Evolutionary conservation across 1,140 invertebrate species (phyloP).

Genomic region (Eurosta solidaginis): DNA sequence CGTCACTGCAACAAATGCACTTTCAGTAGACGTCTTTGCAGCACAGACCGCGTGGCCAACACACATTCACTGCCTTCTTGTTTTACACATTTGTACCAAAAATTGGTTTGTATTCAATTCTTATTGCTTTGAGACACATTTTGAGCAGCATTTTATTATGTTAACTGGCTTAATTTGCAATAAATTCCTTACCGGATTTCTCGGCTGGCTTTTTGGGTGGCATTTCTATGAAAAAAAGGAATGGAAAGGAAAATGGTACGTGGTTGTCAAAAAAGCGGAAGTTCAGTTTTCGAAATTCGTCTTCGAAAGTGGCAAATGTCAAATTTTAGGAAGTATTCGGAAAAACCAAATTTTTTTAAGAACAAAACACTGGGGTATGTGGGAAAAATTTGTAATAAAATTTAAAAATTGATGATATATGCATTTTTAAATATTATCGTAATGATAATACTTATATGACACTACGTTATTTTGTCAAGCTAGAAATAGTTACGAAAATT

Average conservation of each 20-base stretch:
- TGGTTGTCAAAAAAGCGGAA: conserved; percentile 55
- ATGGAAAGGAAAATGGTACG: conserved; percentile 52
- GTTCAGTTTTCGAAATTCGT: conserved; percentile 37
- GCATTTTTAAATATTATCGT: too few relatives aligned
- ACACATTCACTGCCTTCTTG: background rate
- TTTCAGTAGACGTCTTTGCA: background rate
- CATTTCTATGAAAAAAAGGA: conserved; percentile 66
- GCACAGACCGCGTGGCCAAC: conserved; percentile 21
- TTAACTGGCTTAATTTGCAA: conserved; percentile 15
- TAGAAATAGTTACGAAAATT: too few relatives aligned
- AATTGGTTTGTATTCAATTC: conserved; percentile 1
- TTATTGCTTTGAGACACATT: background rate
- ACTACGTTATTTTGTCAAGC: too few relatives aligned
- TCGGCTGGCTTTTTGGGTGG: conserved; percentile 70
- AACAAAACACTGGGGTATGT: background rate
- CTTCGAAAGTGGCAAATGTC: background rate
- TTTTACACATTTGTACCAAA: background rate
- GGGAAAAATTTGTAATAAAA: too few relatives aligned
- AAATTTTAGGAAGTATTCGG: conserved; percentile 22
- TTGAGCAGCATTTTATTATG: conserved; percentile 4
- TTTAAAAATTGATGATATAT: too few relatives aligned
- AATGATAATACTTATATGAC: too few relatives aligned
- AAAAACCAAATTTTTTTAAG: background rate
- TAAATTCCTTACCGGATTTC: conserved; percentile 65
- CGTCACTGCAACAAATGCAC: background rate